These are phyloP conservation scores for Atherinomorus stipes DNA, from an alignment of 2,113 vertebrate genomes.

Conservation along the genomic window DNA sequence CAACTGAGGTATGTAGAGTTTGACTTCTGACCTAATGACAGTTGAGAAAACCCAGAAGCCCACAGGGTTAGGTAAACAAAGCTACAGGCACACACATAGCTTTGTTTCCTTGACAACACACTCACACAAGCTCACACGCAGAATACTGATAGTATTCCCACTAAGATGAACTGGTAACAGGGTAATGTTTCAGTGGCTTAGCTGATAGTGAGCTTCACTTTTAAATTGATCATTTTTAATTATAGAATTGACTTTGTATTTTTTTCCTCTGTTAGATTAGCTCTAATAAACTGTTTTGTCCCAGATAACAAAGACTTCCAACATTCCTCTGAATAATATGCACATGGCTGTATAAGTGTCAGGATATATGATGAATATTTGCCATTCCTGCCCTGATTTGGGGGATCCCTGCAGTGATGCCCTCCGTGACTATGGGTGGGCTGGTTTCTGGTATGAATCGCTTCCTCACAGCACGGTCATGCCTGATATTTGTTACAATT, in stretches of 20 bases:
- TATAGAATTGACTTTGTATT: no score
- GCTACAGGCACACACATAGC: conserved; percentile 29
- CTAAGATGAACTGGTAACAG: not conserved
- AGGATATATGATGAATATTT: no score
- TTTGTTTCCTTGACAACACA: conserved; percentile 59
- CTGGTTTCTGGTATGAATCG: no score
- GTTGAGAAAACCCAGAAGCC: conserved; percentile 57
- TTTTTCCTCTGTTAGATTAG: not conserved
- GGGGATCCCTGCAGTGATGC: no score
- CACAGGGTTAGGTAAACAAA: conserved; percentile 57
- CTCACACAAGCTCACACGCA: not conserved
- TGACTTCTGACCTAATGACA: conserved; percentile 56
- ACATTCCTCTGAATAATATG: no score
- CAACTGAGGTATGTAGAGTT: not conserved
- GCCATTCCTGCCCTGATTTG: no score
- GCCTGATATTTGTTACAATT: no score
- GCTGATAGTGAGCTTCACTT: not conserved
- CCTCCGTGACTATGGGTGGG: no score
- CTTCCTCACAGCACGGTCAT: no score
- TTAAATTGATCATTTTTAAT: not conserved
- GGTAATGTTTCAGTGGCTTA: not conserved
- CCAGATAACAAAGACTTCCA: no score
- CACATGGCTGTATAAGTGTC: no score
- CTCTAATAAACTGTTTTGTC: no score
- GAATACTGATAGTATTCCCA: conserved; percentile 32